Percentiles rank a stretch among this genome's conserved stretches.
phyloP scores from a whole-genome alignment of 2,113 vertebrate species.

The Brachyhypopomus occidentalis region DNA sequence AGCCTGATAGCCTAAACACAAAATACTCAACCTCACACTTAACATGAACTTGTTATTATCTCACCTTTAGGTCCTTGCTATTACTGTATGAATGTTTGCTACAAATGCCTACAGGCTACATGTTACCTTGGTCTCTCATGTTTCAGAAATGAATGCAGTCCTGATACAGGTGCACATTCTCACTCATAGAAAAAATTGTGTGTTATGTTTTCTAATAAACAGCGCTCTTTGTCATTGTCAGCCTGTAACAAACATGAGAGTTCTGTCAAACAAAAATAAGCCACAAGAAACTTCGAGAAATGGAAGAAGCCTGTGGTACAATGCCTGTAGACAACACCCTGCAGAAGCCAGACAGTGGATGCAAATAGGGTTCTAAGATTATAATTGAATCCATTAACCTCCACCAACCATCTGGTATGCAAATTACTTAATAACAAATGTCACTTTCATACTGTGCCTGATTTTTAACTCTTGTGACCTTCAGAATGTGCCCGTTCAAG shows the following conservation, averaged over 20 bases:
- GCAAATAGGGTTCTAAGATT: conserved; percentile 33
- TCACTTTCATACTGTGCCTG: conserved; percentile 25
- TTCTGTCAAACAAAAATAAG: conserved; percentile 2
- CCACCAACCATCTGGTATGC: conserved; percentile 41
- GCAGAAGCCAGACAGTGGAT: background rate
- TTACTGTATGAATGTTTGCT: background rate
- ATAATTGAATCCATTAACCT: conserved; percentile 39
- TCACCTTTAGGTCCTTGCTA: background rate
- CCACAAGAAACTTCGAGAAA: background rate
- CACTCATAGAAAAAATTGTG: background rate
- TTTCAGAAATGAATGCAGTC: too few species aligned
- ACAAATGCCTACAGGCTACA: background rate
- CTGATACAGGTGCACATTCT: background rate
- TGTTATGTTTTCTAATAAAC: background rate
- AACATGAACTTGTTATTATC: background rate
- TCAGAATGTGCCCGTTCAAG: background rate
- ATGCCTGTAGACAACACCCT: conserved; percentile 1
- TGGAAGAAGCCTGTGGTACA: background rate
- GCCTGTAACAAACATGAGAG: background rate
- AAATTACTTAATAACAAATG: conserved; percentile 33
- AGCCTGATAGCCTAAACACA: background rate
- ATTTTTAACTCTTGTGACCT: conserved; percentile 17
- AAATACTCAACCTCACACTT: background rate
- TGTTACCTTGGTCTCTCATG: too few species aligned
- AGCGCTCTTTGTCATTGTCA: background rate